Evolutionary conservation across 2,888 invertebrate genomes (phyloP), one percentile per base, ranked within the genome.

Genomic region (Sussaba pulchella): DNA sequence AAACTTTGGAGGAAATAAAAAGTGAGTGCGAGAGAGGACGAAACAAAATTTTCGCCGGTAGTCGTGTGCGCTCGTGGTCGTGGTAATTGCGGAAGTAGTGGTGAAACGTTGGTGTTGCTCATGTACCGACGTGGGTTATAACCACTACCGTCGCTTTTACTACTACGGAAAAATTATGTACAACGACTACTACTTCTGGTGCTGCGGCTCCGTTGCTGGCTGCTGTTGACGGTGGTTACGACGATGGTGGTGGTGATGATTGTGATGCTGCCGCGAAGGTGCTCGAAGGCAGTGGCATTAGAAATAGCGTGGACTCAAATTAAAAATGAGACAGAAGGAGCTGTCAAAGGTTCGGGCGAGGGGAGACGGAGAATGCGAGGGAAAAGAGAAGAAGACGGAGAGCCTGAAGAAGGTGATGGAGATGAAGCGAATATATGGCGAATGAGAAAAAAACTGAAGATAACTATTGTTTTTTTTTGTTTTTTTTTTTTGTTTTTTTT

Each of bases 271-370:
- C 21, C 24, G 54, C 24, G 54, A 54, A 54, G 54, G 26, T 26
- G 54, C 54, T 54, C 26, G 63, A 31, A 24, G 73, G 4, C 57
- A 63, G 78, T 73, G 59, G 71, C 43, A 70, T 70, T 72, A 63
- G 69, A 66, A 80, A 70, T 66, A 77, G 79, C 73, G 76, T 69
- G 54, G 71, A 70, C 47, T 61, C 52, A 72, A 80, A 78, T 73
- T 79, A 72, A 78, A 78, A 76, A 73, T 77, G 78, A 78, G 71
- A 74, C 64, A 78, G 81, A 66, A 78, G 78, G 73, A 81, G 76
- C 66, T 21, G 50, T 21, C 21, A 21, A 50, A 50, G 80, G 78
- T 75, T 57, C 70, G 79, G 64, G 80, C 80, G 74, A 77, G 77
- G 78, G 12, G 54, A n/a, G n/a, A 70, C 70, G 73, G 66, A 59